These are phyloP conservation scores for Heliconius nattereri DNA, from an alignment of 1,140 invertebrate genomes.

Conservation along the genomic window DNA sequence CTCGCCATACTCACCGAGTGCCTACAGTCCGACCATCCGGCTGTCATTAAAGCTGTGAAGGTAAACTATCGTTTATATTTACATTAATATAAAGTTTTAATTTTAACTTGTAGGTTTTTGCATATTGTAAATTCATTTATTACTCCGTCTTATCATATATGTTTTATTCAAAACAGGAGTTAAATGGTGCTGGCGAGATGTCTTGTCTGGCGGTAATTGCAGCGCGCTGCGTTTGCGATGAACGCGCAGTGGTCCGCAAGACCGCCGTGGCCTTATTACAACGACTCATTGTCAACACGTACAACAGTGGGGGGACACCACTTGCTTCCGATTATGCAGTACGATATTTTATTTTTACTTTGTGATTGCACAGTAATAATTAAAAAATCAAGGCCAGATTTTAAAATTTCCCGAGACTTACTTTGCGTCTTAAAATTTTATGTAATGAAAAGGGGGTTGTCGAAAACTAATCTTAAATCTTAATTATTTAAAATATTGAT, in stretches of 20 bases:
- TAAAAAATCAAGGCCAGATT: not conserved
- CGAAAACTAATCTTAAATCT: not conserved
- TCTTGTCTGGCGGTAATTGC: constrained; percentile 57
- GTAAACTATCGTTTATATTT: constrained; percentile 35
- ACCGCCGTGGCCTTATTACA: constrained; percentile 59
- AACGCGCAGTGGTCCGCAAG: constrained; percentile 66
- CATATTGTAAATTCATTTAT: too few relatives aligned
- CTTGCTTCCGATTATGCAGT: constrained; percentile 51
- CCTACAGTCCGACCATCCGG: constrained; percentile 44
- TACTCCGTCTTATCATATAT: not conserved
- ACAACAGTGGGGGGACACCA: constrained; percentile 18
- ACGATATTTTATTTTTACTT: constrained; percentile 16
- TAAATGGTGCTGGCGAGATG: constrained; percentile 55
- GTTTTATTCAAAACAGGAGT: constrained; percentile 19
- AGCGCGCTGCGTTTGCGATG: constrained; percentile 66
- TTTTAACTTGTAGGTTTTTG: too few relatives aligned
- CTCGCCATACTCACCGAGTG: constrained; percentile 61
- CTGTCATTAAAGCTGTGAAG: constrained; percentile 55
- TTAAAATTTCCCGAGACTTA: too few relatives aligned
- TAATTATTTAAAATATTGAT: too few relatives aligned
- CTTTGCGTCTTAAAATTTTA: too few relatives aligned
- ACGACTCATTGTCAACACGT: constrained; percentile 44
- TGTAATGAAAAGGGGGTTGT: not conserved
- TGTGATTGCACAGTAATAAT: not conserved
- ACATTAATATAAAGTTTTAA: too few relatives aligned